Conservation (phyloP, 2,888 invertebrate genomes). For the Piscicola geometra region DNA sequence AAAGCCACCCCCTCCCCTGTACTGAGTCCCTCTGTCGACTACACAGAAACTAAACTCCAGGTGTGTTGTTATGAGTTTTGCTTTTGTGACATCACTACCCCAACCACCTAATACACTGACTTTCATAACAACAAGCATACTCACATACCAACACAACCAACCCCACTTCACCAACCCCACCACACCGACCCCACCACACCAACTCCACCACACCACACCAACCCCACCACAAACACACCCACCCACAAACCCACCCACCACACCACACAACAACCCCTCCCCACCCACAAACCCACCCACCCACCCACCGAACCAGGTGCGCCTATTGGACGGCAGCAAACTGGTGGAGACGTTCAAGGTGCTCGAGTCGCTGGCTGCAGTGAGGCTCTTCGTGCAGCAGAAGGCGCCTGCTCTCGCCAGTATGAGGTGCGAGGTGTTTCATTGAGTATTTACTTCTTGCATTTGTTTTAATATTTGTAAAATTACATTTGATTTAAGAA, state of each 20-base stretch:
- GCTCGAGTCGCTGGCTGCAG: slow-evolving; percentile 83
- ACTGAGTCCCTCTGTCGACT: slow-evolving; percentile 43
- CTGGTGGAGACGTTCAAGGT: slow-evolving; percentile 74
- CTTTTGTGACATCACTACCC: neutral
- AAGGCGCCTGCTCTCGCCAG: slow-evolving; percentile 67
- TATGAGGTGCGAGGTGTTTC: neutral
- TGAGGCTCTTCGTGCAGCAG: slow-evolving; percentile 79
- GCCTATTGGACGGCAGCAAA: slow-evolving; percentile 70
- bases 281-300: neutral
- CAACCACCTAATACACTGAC: neutral
- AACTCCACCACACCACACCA: neutral
- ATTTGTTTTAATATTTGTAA: neutral
- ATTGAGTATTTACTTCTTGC: no score
- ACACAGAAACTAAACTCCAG: slow-evolving; percentile 61
- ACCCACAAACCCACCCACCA: neutral
- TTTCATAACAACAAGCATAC: neutral
- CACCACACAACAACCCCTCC: slow-evolving; percentile 50
- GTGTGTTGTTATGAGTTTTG: slow-evolving; percentile 46
- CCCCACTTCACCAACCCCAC: neutral
- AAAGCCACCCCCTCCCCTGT: slow-evolving; percentile 42
- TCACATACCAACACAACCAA: neutral
- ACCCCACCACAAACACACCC: neutral
- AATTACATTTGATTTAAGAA: neutral
- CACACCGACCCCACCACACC: neutral
- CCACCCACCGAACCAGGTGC: slow-evolving; percentile 61